A percentile compares a stretch with the other conserved stretches of the same genome.
phyloP scores from a whole-genome alignment of 2,797 vertebrate genomes.

The Smutsia gigantea region DNA sequence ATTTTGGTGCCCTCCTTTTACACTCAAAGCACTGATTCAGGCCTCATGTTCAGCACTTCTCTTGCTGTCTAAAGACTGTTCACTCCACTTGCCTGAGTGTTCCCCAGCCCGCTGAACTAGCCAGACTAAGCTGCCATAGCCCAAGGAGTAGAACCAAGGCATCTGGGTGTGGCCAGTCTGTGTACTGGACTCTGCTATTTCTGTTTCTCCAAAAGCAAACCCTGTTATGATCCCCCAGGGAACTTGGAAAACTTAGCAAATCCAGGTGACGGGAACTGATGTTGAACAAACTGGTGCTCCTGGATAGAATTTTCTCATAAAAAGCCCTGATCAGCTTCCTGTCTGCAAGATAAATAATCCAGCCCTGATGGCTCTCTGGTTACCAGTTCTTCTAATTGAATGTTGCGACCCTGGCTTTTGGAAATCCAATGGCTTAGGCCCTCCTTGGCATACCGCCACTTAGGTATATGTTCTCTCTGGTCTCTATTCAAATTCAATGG shows the following conservation, averaged over 20 bases:
- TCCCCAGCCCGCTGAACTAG: background rate
- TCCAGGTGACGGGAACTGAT: slow-evolving; percentile 59
- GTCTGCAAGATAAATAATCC: slow-evolving; percentile 62
- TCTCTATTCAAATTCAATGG: slow-evolving; percentile 28
- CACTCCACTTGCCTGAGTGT: background rate
- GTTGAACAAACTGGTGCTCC: slow-evolving; percentile 61
- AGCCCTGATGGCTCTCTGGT: slow-evolving; percentile 19
- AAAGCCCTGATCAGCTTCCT: slow-evolving; percentile 54
- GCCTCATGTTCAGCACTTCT: background rate
- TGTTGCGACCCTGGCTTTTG: slow-evolving; percentile 22
- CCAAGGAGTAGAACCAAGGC: slow-evolving; percentile 28
- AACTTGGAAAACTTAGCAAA: slow-evolving; percentile 50
- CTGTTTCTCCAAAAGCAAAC: slow-evolving; percentile 58
- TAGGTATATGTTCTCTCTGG: slow-evolving; percentile 14
- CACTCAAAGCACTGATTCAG: background rate
- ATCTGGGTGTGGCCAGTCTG: background rate
- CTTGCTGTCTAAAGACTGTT: background rate
- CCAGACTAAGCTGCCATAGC: background rate
- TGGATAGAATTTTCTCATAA: slow-evolving; percentile 68
- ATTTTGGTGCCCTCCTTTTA: background rate
- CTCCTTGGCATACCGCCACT: background rate
- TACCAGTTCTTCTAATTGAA: slow-evolving; percentile 61
- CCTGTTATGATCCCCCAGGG: background rate
- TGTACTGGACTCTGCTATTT: background rate
- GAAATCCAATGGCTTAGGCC: background rate